phyloP scores from a whole-genome alignment of 1,140 invertebrate species.

The Himalopsyche phryganea region DNA sequence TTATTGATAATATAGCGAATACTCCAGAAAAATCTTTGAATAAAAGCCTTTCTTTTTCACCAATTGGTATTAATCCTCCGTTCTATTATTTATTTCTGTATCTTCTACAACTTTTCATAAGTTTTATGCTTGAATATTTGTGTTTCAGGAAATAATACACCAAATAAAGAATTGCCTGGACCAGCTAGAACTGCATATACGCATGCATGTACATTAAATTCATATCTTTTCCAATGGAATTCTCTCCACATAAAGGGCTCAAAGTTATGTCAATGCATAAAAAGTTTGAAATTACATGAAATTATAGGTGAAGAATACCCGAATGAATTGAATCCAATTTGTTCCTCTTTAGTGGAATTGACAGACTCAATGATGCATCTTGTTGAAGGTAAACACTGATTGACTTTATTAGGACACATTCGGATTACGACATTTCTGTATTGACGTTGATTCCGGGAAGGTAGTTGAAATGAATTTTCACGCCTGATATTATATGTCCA shows the following conservation, averaged over 20 bases:
- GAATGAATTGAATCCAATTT: conserved; percentile 37
- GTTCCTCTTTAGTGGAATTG: conserved; percentile 37
- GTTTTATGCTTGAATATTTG: background rate
- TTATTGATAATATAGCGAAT: background rate
- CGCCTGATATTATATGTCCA: no score
- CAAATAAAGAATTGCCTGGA: conserved; percentile 5
- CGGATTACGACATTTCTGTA: no score
- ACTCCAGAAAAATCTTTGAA: conserved; percentile 11
- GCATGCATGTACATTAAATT: conserved; percentile 2
- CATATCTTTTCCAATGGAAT: conserved; percentile 10
- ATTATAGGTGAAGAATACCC: conserved; percentile 42
- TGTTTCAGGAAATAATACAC: conserved; percentile 2
- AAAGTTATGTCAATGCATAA: conserved; percentile 39
- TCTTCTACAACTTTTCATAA: background rate
- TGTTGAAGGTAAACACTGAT: no score
- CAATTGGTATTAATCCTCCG: conserved; percentile 7
- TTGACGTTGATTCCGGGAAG: no score
- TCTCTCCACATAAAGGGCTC: conserved; percentile 35
- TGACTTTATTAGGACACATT: no score
- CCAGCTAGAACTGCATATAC: conserved; percentile 4
- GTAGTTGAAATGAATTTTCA: no score
- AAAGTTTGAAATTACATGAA: conserved; percentile 42
- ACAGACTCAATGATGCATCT: no score
- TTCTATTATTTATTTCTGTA: background rate
- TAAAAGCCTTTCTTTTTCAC: conserved; percentile 10